These are phyloP conservation scores for Prorops nasuta DNA, from an alignment of 1,140 invertebrate species.

Conservation along the genomic window DNA sequence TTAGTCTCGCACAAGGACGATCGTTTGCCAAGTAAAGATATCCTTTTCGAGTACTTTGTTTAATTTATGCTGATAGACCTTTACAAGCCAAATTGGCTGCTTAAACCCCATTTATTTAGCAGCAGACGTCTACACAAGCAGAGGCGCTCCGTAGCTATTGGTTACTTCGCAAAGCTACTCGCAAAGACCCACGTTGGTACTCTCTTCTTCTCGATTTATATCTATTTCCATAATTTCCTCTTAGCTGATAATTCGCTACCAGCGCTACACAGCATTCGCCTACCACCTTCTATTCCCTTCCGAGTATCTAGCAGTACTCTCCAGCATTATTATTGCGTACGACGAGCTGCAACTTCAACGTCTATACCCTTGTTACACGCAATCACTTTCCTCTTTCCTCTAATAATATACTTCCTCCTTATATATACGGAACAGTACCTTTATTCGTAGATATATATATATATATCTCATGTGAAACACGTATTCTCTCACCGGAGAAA, in stretches of 20 bases:
- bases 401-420: no score
- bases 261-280: constrained; percentile 8
- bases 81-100: constrained; percentile 42
- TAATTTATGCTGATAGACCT: constrained; percentile 45
- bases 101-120: constrained; percentile 40
- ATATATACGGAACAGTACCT: no score
- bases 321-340: constrained; percentile 24
- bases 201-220: constrained; percentile 45
- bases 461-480: no score
- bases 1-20: no score
- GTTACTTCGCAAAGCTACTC: constrained; percentile 13
- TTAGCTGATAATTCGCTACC: constrained; percentile 45
- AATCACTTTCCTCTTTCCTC: no score
- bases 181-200: constrained; percentile 15
- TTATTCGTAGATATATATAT: no score
- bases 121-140: constrained; percentile 8
- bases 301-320: constrained; percentile 17
- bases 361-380: no score
- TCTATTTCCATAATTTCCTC: constrained; percentile 53
- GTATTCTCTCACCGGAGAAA: no score
- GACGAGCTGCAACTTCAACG: constrained; percentile 15
- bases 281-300: constrained; percentile 4
- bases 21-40: no score
- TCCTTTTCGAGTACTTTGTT: constrained; percentile 15
- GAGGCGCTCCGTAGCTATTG: constrained; percentile 19